Conservation (phyloP, 2,888 invertebrate species). For the Orchestes rusci region DNA sequence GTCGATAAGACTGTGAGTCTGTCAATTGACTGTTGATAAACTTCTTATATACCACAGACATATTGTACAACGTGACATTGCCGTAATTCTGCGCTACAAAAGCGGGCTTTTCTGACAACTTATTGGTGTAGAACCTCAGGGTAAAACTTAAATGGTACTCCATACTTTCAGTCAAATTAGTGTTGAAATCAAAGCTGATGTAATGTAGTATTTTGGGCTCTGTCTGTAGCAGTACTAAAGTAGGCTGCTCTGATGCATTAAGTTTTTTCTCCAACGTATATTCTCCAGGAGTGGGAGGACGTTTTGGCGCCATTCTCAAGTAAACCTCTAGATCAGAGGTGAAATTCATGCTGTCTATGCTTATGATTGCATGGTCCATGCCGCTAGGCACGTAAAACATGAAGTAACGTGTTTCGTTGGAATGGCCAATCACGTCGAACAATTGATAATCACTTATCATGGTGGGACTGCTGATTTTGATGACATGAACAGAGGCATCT, state of each 20-base stretch:
- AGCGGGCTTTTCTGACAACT: conserved; percentile 5
- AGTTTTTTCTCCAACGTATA: conserved; percentile 22
- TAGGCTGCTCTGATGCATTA: conserved; percentile 16
- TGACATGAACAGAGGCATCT: conserved; percentile 36
- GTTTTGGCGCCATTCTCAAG: conserved; percentile 38
- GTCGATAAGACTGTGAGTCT: conserved; percentile 33
- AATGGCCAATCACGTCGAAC: conserved; percentile 21
- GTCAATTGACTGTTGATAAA: conserved; percentile 25
- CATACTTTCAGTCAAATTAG: neutral
- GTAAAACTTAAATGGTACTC: conserved; percentile 14
- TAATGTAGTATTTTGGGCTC: conserved; percentile 57
- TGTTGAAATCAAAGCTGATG: conserved; percentile 39
- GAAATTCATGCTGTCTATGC: conserved; percentile 31
- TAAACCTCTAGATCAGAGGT: conserved; percentile 39
- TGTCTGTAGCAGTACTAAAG: conserved; percentile 45
- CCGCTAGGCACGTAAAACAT: conserved; percentile 37
- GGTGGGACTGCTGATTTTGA: conserved; percentile 27
- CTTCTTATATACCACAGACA: conserved; percentile 16
- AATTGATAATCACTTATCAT: conserved; percentile 30
- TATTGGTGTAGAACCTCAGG: conserved; percentile 21
- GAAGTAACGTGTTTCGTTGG: conserved; percentile 32
- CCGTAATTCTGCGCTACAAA: conserved; percentile 9
- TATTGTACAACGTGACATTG: conserved; percentile 16
- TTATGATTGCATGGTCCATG: conserved; percentile 33
- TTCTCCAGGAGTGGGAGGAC: conserved; percentile 41